Percentiles rank a stretch among this genome's conserved stretches.
Conservation (phyloP, 2,888 invertebrate genomes). For the Euzetes globulus region DNA sequence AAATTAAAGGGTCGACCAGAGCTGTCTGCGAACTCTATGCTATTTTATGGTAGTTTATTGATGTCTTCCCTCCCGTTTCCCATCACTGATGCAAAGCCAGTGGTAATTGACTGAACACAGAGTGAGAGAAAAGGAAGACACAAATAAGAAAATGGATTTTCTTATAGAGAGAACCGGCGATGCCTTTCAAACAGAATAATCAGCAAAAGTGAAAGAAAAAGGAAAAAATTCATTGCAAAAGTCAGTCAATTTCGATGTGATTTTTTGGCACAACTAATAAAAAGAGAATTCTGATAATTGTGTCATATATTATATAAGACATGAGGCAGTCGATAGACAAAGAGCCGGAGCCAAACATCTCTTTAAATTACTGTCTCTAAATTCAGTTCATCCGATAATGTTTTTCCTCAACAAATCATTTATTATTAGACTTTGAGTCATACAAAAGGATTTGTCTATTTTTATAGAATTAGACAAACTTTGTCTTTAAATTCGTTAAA, state of each 20-base stretch:
- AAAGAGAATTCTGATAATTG: background rate
- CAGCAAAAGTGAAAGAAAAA: background rate
- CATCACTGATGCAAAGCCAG: background rate
- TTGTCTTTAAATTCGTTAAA: too few relatives aligned
- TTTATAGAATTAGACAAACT: too few relatives aligned
- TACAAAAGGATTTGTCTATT: too few relatives aligned
- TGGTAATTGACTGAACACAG: background rate
- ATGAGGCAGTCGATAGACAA: too few relatives aligned
- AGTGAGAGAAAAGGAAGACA: background rate
- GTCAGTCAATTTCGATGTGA: background rate
- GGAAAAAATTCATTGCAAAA: background rate
- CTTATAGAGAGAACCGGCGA: background rate
- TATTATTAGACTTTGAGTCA: background rate
- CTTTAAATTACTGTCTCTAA: background rate
- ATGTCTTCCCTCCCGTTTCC: too few relatives aligned
- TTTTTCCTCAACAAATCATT: background rate
- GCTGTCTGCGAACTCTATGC: too few relatives aligned
- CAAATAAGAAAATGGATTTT: constrained; percentile 2
- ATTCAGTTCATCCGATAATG: background rate
- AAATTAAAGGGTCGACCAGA: too few relatives aligned
- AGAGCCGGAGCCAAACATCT: background rate
- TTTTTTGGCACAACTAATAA: background rate
- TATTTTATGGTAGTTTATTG: too few relatives aligned
- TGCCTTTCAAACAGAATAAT: too few relatives aligned
- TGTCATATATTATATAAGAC: constrained; percentile 4